Percentiles rank a stretch among this genome's conserved stretches.
Conservation (phyloP, 1,140 invertebrate species). For the Anadara kagoshimensis region DNA sequence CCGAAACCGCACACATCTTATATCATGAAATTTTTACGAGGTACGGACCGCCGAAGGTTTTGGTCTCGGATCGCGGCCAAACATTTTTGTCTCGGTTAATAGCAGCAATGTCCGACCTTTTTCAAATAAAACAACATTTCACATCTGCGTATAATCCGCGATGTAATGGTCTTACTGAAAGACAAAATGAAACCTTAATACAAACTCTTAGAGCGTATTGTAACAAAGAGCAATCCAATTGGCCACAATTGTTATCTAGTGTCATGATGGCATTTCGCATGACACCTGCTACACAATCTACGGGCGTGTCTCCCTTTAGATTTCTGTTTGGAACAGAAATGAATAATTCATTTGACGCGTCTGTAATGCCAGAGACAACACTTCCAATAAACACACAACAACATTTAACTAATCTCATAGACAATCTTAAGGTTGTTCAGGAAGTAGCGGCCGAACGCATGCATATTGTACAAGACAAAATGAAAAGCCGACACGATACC, state of each 20-base stretch:
- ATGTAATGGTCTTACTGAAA: slow-evolving; percentile 23
- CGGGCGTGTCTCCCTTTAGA: too few species aligned
- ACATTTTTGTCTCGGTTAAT: slow-evolving; percentile 42
- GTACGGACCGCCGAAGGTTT: slow-evolving; percentile 33
- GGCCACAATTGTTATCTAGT: too few species aligned
- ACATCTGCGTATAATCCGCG: slow-evolving; percentile 35
- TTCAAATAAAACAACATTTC: slow-evolving; percentile 32
- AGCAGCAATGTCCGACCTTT: slow-evolving; percentile 38
- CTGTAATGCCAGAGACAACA: too few species aligned
- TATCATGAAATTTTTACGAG: slow-evolving; percentile 41
- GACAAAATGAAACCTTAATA: slow-evolving; percentile 15
- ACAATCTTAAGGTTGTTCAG: too few species aligned
- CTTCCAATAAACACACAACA: too few species aligned
- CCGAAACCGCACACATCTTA: slow-evolving; percentile 33
- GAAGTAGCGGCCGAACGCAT: too few species aligned
- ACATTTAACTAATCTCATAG: too few species aligned
- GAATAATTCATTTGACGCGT: too few species aligned
- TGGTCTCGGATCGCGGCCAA: slow-evolving; percentile 37
- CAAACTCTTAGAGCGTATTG: slow-evolving; percentile 18
- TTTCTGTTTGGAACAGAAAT: too few species aligned
- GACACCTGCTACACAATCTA: too few species aligned
- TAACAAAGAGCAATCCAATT: background rate
- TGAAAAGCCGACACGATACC: slow-evolving; percentile 20
- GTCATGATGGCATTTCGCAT: too few species aligned
- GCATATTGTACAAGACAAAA: too few species aligned